A percentile compares a stretch with the other conserved stretches of the same genome.
These are phyloP conservation scores for Microtus californicus DNA, from an alignment of 2,797 vertebrate genomes.

Conservation along the genomic window DNA sequence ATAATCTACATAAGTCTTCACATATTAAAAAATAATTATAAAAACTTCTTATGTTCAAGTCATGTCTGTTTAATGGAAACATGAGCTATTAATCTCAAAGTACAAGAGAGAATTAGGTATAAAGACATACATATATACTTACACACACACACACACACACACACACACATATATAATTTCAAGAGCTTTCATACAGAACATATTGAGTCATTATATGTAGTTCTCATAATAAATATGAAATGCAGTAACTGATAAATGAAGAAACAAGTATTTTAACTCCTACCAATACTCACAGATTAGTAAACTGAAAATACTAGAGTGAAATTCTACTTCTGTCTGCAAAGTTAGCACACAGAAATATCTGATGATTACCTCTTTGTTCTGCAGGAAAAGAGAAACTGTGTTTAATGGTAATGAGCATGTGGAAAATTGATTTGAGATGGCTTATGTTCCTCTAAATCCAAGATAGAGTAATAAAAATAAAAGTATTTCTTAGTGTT, in stretches of 20 bases:
- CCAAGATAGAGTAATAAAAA: neutral
- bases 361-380: slow-evolving; percentile 48
- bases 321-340: slow-evolving; percentile 46
- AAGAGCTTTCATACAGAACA: slow-evolving; percentile 60
- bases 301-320: slow-evolving; percentile 52
- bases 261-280: slow-evolving; percentile 29
- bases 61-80: slow-evolving; percentile 18
- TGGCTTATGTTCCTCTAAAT: slow-evolving; percentile 64
- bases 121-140: neutral
- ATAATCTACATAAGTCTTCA: slow-evolving; percentile 1
- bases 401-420: slow-evolving; percentile 53
- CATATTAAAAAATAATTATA: slow-evolving; percentile 48
- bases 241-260: neutral
- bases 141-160: neutral
- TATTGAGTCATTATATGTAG: neutral
- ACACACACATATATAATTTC: slow-evolving; percentile 17
- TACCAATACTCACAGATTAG: slow-evolving; percentile 25
- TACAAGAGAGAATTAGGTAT: neutral
- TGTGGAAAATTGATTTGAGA: slow-evolving; percentile 59
- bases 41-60: slow-evolving; percentile 26
- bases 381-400: slow-evolving; percentile 19
- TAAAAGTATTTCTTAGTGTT: neutral
- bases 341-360: slow-evolving; percentile 49
- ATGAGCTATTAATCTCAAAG: slow-evolving; percentile 22
- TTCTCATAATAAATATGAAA: slow-evolving; percentile 36